Percentiles rank a stretch among this genome's conserved stretches.
phyloP scores from a whole-genome alignment of 2,888 invertebrate genomes.

The Dicroscelio sp. region DNA sequence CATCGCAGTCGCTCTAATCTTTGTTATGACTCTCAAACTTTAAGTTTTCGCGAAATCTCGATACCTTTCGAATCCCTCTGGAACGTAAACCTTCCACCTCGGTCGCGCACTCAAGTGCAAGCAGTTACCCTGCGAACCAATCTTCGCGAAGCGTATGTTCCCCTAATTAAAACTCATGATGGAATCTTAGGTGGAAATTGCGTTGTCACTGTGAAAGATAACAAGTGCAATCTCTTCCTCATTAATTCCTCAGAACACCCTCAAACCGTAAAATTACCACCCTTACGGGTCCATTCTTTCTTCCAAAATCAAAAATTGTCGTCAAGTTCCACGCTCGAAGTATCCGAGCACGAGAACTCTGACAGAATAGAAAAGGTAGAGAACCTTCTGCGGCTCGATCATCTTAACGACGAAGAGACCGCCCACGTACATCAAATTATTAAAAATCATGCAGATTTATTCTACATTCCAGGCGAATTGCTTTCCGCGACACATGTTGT shows the following conservation, averaged over 20 bases:
- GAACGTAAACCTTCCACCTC: neutral
- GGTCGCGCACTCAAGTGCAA: neutral
- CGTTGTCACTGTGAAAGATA: neutral
- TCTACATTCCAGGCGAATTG: neutral
- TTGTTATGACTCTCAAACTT: neutral
- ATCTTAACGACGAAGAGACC: neutral
- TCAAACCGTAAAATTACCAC: neutral
- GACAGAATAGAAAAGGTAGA: too few relatives aligned
- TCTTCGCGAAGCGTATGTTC: neutral
- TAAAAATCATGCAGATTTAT: neutral
- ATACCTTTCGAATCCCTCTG: neutral
- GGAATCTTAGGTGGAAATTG: constrained; percentile 35
- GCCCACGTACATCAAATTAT: neutral
- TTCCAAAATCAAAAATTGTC: neutral
- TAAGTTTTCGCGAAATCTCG: neutral
- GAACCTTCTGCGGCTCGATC: neutral
- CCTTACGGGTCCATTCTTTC: neutral
- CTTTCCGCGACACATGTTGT: neutral
- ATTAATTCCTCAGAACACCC: neutral
- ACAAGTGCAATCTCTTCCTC: constrained; percentile 1
- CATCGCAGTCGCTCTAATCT: neutral
- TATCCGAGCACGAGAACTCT: too few relatives aligned
- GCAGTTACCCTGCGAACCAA: neutral
- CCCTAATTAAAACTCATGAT: neutral
- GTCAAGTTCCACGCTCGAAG: neutral